Conservation (phyloP, 2,113 vertebrate species). For the Prionailurus viverrinus region DNA sequence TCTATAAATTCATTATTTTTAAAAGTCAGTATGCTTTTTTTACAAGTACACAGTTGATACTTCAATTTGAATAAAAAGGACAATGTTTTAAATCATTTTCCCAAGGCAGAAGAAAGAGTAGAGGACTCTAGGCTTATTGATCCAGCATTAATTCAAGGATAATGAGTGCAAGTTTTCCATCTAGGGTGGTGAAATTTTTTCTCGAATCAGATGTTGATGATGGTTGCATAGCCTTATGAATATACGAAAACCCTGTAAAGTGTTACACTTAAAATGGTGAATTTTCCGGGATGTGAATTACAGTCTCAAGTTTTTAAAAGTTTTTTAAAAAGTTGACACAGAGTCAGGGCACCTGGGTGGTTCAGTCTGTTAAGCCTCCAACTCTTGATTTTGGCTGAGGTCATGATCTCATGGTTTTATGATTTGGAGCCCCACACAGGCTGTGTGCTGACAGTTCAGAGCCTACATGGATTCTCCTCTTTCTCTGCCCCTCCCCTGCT, state of each 20-base stretch:
- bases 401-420: not conserved
- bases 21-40: constrained; percentile 32
- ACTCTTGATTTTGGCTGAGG: not conserved
- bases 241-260: not conserved
- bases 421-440: not conserved
- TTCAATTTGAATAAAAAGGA: constrained; percentile 26
- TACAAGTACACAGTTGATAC: not conserved
- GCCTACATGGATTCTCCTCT: no score
- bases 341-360: not conserved
- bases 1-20: constrained; percentile 6
- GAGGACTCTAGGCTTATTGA: not conserved
- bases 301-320: not conserved
- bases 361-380: not conserved
- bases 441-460: no score
- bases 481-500: no score
- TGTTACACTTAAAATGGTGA: not conserved
- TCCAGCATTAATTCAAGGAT: not conserved
- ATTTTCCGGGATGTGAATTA: constrained; percentile 4
- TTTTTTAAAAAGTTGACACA: not conserved
- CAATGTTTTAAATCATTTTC: constrained; percentile 36
- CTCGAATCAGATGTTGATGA: not conserved
- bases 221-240: not conserved
- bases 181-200: not conserved
- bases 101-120: not conserved
- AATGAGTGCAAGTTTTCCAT: not conserved